Conservation (phyloP, 53 echinoderm and acorn worm species). For the Patiria pectinifera region DNA sequence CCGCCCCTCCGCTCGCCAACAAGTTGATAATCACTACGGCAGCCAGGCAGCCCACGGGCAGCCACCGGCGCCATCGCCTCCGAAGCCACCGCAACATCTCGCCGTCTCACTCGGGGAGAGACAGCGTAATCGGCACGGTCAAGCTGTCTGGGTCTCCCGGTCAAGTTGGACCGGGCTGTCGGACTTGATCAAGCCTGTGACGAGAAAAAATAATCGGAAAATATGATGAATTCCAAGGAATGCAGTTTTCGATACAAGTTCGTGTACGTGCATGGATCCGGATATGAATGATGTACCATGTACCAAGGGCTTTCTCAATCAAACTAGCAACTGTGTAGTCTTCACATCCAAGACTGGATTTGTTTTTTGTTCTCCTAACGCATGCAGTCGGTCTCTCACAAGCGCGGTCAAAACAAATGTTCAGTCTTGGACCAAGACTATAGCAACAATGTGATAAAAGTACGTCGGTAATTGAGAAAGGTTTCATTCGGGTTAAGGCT, state of each 20-base stretch:
- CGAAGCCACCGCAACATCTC: constrained; percentile 57
- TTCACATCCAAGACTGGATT: too few relatives aligned
- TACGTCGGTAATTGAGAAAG: neutral
- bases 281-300: too few relatives aligned
- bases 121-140: constrained; percentile 32
- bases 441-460: too few relatives aligned
- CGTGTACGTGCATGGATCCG: too few relatives aligned
- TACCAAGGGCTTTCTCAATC: too few relatives aligned
- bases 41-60: constrained; percentile 16
- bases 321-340: too few relatives aligned
- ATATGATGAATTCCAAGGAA: neutral
- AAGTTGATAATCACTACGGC: neutral
- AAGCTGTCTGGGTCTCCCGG: neutral
- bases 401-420: too few relatives aligned
- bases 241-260: neutral
- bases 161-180: neutral
- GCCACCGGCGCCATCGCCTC: constrained; percentile 49
- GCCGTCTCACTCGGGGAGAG: neutral
- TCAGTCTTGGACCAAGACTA: too few relatives aligned
- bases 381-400: too few relatives aligned
- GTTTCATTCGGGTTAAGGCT: neutral
- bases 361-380: too few relatives aligned
- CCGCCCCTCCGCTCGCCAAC: neutral
- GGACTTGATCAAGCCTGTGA: constrained; percentile 5
- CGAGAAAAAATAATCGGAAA: neutral